Conservation (phyloP, 2,888 invertebrate species). For the Pteria penguin region DNA sequence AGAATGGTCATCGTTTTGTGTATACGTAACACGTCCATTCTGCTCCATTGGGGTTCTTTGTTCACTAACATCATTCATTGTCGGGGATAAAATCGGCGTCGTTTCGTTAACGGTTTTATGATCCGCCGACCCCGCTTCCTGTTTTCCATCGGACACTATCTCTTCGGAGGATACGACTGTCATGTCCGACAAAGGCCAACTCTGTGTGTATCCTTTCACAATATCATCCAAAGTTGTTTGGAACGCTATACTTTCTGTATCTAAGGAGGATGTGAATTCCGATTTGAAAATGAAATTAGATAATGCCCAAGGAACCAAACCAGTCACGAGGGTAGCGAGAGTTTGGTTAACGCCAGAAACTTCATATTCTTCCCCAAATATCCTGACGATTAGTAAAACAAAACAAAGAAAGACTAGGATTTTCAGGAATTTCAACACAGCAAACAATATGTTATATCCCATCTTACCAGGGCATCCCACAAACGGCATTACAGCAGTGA, state of each 20-base stretch:
- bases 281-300: conserved; percentile 55
- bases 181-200: not conserved
- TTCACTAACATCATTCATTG: no score
- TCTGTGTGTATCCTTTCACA: conserved; percentile 4
- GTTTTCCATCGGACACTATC: no score
- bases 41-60: no score
- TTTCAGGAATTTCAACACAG: conserved; percentile 43
- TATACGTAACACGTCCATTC: no score
- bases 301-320: conserved; percentile 56
- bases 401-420: conserved; percentile 54
- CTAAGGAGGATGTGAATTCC: conserved; percentile 58
- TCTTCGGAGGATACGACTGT: no score
- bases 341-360: conserved; percentile 53
- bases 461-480: conserved; percentile 54
- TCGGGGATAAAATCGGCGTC: no score
- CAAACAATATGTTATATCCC: conserved; percentile 41
- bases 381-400: conserved; percentile 54
- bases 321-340: conserved; percentile 54
- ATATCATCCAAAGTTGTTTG: conserved; percentile 44
- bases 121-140: no score
- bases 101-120: no score
- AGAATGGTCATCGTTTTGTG: no score
- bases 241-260: conserved; percentile 66
- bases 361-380: conserved; percentile 59
- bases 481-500: conserved; percentile 50